Evolutionary conservation across 2,797 vertebrate genomes (phyloP), one percentile per base, ranked within the genome.

Genomic region (Coregonus suidteri): DNA sequence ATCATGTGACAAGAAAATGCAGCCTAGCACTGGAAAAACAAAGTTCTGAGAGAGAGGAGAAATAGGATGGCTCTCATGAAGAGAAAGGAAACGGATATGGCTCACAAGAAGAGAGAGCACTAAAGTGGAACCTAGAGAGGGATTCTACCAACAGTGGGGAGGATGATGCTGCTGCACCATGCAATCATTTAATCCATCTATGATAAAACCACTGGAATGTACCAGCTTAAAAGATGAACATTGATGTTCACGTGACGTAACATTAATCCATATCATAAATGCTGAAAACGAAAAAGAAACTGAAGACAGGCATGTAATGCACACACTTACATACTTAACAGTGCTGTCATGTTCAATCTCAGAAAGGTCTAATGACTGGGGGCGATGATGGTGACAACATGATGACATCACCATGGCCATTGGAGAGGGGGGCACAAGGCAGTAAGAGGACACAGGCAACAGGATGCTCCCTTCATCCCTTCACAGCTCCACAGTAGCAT

Each of bases 1-100:
- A 92, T 91, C 84, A 93, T 91, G 83, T 76, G 84, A 83, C 70
- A 13, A 67, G 76, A 30, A 91, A 89, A 90, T 91, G 86, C 89
- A 47, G 9, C 41, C 41, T 89, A 90, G 86, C 80, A 78, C 82
- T 56, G 67, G 81, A 89, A 67, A 80, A 89, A 71, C 84, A 88
- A 82, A 89, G 89, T 82, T 86, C 76, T 62, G 65, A 80, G 78
- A 78, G 77, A 66, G 7, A 72, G 52, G 75, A 79, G 69, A 75
- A 9, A 47, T 11, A 9, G 41, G 41, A 11, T 11, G 15, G 65
- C 1, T 14, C 6, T 5, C 25, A 4, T 13, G 4, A 69, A 77
- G 75, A 75, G n/a, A 89, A 69, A 83, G 6, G 77, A 75, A 76
- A 35, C 84, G 86, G 47, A 75, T 75, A 68, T 16, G 52, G 5